These are phyloP conservation scores for Parelbella ahira DNA, from an alignment of 2,888 invertebrate species.

Conservation along the genomic window DNA sequence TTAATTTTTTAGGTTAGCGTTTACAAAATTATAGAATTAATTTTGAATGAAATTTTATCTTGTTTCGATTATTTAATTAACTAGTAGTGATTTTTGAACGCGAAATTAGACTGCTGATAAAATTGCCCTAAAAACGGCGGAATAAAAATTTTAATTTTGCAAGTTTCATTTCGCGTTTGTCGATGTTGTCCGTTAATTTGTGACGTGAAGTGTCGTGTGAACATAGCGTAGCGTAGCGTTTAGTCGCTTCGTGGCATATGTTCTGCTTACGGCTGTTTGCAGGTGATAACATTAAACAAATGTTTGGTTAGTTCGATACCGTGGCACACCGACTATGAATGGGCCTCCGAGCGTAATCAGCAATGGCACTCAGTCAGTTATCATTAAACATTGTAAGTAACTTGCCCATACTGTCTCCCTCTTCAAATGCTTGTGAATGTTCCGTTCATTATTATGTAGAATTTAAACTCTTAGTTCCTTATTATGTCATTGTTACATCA, in stretches of 20 bases:
- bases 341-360: slow-evolving; percentile 41
- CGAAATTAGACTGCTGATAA: slow-evolving; percentile 9
- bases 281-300: slow-evolving; percentile 79
- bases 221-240: slow-evolving; percentile 42
- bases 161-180: slow-evolving; percentile 16
- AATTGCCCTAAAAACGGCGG: too few relatives aligned
- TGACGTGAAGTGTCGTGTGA: slow-evolving; percentile 26
- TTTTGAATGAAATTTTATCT: not conserved
- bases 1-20: slow-evolving; percentile 26
- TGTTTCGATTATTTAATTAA: not conserved
- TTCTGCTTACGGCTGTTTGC: slow-evolving; percentile 71
- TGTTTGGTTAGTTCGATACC: slow-evolving; percentile 79
- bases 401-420: slow-evolving; percentile 17
- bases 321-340: slow-evolving; percentile 56
- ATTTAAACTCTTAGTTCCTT: too few relatives aligned
- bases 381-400: slow-evolving; percentile 63
- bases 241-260: slow-evolving; percentile 66
- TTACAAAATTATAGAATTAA: not conserved
- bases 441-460: not conserved
- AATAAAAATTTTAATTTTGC: too few relatives aligned
- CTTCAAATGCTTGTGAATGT: slow-evolving; percentile 15
- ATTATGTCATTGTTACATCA: too few relatives aligned
- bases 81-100: not conserved
- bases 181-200: slow-evolving; percentile 17
- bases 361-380: slow-evolving; percentile 50